A percentile compares a stretch with the other conserved stretches of the same genome.
phyloP scores from a whole-genome alignment of 2,113 vertebrate genomes.

The Oryzias curvinotus region DNA sequence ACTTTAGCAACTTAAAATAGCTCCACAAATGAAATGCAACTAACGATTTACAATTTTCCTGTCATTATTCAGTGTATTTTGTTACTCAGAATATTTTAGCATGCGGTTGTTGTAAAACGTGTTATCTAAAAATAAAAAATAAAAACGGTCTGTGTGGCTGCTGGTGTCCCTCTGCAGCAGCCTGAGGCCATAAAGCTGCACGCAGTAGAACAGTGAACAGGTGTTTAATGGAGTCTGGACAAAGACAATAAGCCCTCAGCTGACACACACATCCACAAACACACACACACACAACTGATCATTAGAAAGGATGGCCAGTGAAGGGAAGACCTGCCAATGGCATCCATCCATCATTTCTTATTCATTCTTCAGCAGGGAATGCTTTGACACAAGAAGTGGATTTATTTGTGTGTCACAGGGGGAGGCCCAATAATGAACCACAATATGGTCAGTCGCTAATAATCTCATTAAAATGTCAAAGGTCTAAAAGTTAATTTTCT shows the following conservation, averaged over 20 bases:
- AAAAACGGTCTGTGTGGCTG: too few species aligned
- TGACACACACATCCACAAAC: conserved; percentile 38
- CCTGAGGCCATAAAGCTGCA: conserved; percentile 39
- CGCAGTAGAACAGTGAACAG: conserved; percentile 55
- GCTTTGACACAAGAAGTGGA: conserved; percentile 1
- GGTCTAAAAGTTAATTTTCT: conserved; percentile 55
- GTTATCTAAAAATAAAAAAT: too few species aligned
- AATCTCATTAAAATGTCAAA: conserved; percentile 68
- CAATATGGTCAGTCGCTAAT: conserved; percentile 59
- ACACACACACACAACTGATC: conserved; percentile 40
- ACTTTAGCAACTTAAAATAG: too few species aligned
- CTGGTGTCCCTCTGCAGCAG: conserved; percentile 16
- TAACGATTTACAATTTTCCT: too few species aligned
- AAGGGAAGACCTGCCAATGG: conserved; percentile 50
- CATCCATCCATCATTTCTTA: conserved; percentile 66
- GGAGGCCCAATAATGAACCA: conserved; percentile 54
- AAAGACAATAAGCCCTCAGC: conserved; percentile 52
- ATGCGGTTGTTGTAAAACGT: too few species aligned
- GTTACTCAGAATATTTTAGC: too few species aligned
- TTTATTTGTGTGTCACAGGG: conserved; percentile 16
- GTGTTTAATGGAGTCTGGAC: conserved; percentile 69
- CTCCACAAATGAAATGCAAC: too few species aligned
- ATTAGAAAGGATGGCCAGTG: conserved; percentile 31
- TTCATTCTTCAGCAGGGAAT: conserved; percentile 6
- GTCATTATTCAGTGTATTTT: too few species aligned